A percentile compares a stretch with the other conserved stretches of the same genome.
phyloP scores from a whole-genome alignment of 2,888 invertebrate genomes.

The Drosophila mimica region DNA sequence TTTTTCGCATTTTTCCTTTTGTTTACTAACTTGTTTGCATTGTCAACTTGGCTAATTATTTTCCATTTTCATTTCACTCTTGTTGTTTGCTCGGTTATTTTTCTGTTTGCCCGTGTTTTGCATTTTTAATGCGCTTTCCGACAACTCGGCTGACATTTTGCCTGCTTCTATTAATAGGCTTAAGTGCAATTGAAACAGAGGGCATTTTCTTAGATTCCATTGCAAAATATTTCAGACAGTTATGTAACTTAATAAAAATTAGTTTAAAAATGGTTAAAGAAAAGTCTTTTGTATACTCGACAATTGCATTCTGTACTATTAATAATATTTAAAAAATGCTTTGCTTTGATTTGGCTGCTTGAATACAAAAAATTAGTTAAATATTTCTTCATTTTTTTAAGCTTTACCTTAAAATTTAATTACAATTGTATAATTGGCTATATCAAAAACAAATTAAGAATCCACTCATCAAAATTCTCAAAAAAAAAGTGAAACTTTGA shows the following conservation, averaged over 20 bases:
- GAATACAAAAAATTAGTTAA: background rate
- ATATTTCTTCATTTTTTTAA: background rate
- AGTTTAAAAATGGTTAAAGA: background rate
- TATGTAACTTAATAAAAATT: background rate
- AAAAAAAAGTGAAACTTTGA: too few relatives aligned
- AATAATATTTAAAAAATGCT: background rate
- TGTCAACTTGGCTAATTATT: slow-evolving; percentile 65
- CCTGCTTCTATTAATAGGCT: slow-evolving; percentile 67
- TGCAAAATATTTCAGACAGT: background rate
- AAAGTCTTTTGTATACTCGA: background rate
- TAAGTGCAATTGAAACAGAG: slow-evolving; percentile 27
- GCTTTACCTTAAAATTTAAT: too few relatives aligned
- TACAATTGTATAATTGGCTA: too few relatives aligned
- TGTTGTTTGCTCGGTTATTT: slow-evolving; percentile 22
- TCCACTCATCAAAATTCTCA: too few relatives aligned
- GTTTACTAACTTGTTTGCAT: slow-evolving; percentile 24
- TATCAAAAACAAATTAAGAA: background rate
- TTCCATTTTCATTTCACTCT: slow-evolving; percentile 53
- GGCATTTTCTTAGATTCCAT: background rate
- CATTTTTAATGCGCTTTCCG: slow-evolving; percentile 57
- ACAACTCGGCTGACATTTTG: slow-evolving; percentile 51
- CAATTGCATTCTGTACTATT: background rate
- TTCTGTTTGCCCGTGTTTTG: slow-evolving; percentile 1
- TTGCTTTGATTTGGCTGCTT: background rate
- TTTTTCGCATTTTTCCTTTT: background rate